Evolutionary conservation across 92 coral and sea anemone species (phyloP).

Genomic region (Phymanthus crucifer): DNA sequence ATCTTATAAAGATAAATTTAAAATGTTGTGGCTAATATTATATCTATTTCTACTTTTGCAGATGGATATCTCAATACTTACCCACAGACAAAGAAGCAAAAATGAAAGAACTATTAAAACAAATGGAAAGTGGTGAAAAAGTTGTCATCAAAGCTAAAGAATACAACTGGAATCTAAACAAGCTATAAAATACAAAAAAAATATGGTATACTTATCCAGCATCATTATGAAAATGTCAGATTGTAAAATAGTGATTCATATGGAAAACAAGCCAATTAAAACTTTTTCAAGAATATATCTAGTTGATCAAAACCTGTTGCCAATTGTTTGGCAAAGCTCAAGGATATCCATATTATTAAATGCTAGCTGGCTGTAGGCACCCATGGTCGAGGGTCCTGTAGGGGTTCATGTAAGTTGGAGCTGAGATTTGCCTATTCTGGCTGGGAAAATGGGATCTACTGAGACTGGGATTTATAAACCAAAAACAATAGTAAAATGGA

Average conservation of each 20-base stretch:
- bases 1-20: not conserved
- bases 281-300: not conserved
- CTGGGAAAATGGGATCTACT: too few relatives aligned
- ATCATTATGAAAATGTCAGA: not conserved
- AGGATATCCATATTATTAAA: too few relatives aligned
- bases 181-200: constrained; percentile 28
- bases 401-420: too few relatives aligned
- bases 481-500: too few relatives aligned
- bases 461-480: too few relatives aligned
- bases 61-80: constrained; percentile 70
- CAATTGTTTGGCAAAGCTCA: too few relatives aligned
- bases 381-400: too few relatives aligned
- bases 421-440: too few relatives aligned
- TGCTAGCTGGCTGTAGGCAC: too few relatives aligned
- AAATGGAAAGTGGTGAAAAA: constrained; percentile 36
- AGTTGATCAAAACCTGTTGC: not conserved
- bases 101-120: constrained; percentile 43
- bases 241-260: not conserved
- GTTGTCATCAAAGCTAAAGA: constrained; percentile 59
- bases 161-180: constrained; percentile 88
- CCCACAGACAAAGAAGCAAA: constrained; percentile 37
- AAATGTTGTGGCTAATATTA: not conserved
- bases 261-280: not conserved
- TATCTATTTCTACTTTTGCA: constrained; percentile 17
- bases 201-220: not conserved